These are phyloP conservation scores for Paraescarpia echinospica DNA, from an alignment of 1,140 invertebrate genomes.

Conservation along the genomic window DNA sequence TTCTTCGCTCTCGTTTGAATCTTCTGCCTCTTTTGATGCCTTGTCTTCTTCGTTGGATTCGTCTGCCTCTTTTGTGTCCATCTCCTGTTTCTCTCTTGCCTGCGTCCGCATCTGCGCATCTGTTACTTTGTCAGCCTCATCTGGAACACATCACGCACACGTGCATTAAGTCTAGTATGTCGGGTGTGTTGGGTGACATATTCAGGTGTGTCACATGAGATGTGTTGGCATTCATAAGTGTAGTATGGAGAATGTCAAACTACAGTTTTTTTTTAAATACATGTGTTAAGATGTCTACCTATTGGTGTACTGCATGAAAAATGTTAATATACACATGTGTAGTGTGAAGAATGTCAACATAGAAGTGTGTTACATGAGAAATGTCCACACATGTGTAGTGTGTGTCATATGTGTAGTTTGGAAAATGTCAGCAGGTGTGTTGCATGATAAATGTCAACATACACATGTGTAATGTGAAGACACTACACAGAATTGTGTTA, in stretches of 20 bases:
- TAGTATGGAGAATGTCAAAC: background rate
- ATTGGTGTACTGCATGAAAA: background rate
- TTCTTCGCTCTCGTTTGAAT: background rate
- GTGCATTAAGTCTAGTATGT: background rate
- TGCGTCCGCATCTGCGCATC: background rate
- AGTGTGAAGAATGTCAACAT: background rate
- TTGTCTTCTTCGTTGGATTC: background rate
- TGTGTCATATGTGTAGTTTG: too few relatives aligned
- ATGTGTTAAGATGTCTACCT: too few relatives aligned
- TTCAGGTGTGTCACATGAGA: background rate
- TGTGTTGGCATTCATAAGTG: background rate
- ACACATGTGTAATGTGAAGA: background rate
- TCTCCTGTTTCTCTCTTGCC: background rate
- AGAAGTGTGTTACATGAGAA: background rate
- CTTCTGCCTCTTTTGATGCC: background rate
- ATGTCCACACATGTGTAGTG: background rate
- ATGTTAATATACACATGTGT: background rate
- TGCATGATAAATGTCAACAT: background rate
- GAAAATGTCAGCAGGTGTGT: background rate
- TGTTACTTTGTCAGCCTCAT: constrained; percentile 4
- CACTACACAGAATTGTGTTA: background rate
- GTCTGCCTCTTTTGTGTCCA: background rate
- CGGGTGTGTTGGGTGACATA: background rate
- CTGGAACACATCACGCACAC: background rate
- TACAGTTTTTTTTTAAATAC: too few relatives aligned